Percentiles rank a stretch among this genome's conserved stretches.
Conservation (phyloP, 2,113 vertebrate species). For the Mirza zaza region DNA sequence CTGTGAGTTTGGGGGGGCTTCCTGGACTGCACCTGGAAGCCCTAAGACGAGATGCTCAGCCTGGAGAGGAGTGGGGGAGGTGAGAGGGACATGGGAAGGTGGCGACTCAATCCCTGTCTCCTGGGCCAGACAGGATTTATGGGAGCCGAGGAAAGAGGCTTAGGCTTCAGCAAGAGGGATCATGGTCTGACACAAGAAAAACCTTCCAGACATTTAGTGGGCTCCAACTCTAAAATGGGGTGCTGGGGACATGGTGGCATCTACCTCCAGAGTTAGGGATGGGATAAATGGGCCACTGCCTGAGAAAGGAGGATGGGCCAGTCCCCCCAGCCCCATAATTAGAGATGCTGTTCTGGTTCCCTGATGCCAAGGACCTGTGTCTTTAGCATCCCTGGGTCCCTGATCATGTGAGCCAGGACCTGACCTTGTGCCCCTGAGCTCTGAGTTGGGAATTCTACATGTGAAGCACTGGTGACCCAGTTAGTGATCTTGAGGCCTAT, state of each 20-base stretch:
- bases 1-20: neutral
- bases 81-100: neutral
- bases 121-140: neutral
- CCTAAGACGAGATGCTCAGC: neutral
- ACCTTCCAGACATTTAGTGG: neutral
- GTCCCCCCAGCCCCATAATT: neutral
- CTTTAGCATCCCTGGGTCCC: neutral
- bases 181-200: neutral
- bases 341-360: constrained; percentile 29
- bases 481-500: neutral
- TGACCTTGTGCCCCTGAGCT: neutral
- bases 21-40: neutral
- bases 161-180: neutral
- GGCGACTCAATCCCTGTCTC: neutral
- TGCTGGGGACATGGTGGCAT: neutral
- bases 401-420: neutral
- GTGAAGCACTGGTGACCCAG: neutral
- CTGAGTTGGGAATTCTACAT: neutral
- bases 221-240: neutral
- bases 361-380: neutral
- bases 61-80: neutral
- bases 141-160: neutral
- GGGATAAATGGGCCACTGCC: neutral
- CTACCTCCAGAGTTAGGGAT: neutral
- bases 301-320: neutral